Evolutionary conservation across 2,113 vertebrate species (phyloP).

Genomic region (Gymnarchus niloticus): DNA sequence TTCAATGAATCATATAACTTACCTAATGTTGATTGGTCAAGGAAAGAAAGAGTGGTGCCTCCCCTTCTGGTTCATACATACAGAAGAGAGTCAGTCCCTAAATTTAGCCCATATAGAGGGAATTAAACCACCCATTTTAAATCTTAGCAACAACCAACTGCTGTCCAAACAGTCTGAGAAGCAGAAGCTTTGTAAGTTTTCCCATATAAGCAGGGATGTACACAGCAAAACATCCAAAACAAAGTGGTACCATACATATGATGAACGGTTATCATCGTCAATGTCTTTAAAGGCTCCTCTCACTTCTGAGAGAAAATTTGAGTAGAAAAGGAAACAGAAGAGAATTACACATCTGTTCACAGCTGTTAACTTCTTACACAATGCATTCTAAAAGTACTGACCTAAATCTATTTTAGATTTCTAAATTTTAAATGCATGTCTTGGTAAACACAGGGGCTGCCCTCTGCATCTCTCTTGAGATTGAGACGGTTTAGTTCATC

Average conservation of each 20-base stretch:
- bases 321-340: background rate
- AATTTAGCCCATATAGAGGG: background rate
- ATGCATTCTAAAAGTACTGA: background rate
- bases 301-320: background rate
- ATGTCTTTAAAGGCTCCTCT: background rate
- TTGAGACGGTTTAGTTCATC: no score
- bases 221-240: background rate
- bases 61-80: no score
- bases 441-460: background rate
- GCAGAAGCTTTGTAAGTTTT: background rate
- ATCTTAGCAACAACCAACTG: background rate
- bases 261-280: background rate
- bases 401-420: background rate
- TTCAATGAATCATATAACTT: background rate
- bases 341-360: background rate
- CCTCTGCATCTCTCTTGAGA: no score
- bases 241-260: no score
- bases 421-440: background rate
- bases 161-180: background rate
- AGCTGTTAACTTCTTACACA: background rate
- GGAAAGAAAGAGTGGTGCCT: no score
- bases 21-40: background rate
- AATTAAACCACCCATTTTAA: background rate
- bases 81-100: background rate
- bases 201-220: background rate